Base-by-base conservation (phyloP, 2,797 vertebrate species). In the Neosilurus hyrtlii region DNA sequence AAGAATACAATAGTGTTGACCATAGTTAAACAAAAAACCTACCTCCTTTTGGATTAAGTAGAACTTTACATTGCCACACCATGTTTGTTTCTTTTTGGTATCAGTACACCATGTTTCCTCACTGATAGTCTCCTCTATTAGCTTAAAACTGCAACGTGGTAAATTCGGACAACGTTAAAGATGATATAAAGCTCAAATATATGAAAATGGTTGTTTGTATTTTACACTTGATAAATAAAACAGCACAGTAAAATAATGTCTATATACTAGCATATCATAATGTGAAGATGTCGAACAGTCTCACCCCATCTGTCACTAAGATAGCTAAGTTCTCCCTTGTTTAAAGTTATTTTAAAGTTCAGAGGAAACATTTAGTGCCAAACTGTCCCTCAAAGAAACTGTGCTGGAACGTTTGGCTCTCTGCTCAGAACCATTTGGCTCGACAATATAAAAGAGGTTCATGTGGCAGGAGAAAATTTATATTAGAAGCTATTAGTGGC, bases 361-460 rank as follows among this genome's bases (percentile, higher is more conserved):
- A 67, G 9, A 37, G 5, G 37, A 76, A 68, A 57, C 22, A 0
- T 73, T 68, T 62, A 15, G 59, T 18, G 59, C 43, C 37, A 54
- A 52, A 52, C 43, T 1, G 65, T 49, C 66, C n/a, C 72, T 4
- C 15, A 75, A 51, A 49, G 61, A 75, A 65, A 65, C 35, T n/a
- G 61, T 61, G 66, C 0, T 20, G 66, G 63, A 68, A 68, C 9
- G 2, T 16, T 67, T 74, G n/a, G 20, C 22, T 26, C 73, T 59
- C 37, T 30, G 15, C 35, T 77, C 54, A 67, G n/a, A 51, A 30
- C 22, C 54, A 51, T 83, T 77, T 83, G 82, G 54, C 54, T 49
- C n/a, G 51, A 26, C 62, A 59, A n/a, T 68, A 57, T 18, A 82
- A 63, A 54, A 59, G 24, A 68, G 63, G 63, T 65, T 20, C 65